Conservation (phyloP, 2,797 vertebrate species). For the Thripadectes ignobilis region DNA sequence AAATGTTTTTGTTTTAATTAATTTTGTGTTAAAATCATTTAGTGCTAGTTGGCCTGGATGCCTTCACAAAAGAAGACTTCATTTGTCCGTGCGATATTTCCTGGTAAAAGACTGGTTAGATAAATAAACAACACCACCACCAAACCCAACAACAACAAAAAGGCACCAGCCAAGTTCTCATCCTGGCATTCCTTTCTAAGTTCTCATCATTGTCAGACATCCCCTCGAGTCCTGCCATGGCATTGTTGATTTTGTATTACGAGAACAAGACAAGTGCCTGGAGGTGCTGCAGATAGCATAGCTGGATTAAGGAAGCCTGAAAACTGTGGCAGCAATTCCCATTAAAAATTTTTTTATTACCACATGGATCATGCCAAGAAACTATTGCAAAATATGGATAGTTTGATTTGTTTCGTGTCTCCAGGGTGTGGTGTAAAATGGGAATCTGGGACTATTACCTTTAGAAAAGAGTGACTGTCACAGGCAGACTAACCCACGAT, state of each 20-base stretch:
- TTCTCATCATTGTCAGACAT: slow-evolving; percentile 46
- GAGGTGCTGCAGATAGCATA: slow-evolving; percentile 18
- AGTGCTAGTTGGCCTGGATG: background rate
- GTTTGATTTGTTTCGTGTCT: slow-evolving; percentile 24
- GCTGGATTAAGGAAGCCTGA: slow-evolving; percentile 21
- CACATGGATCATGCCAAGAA: background rate
- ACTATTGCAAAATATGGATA: slow-evolving; percentile 38
- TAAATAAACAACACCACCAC: background rate
- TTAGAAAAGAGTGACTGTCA: background rate
- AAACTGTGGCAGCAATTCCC: slow-evolving; percentile 38
- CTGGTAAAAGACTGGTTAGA: background rate
- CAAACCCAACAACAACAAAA: background rate
- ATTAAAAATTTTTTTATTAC: slow-evolving; percentile 44
- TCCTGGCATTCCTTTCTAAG: slow-evolving; percentile 39
- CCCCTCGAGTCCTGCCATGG: background rate
- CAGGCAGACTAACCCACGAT: background rate
- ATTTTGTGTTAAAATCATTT: slow-evolving; percentile 38
- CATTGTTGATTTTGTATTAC: slow-evolving; percentile 45
- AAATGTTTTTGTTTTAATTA: slow-evolving; percentile 49
- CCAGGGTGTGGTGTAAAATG: background rate
- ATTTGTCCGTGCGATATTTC: slow-evolving; percentile 21
- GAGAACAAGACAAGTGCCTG: slow-evolving; percentile 34
- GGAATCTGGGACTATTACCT: background rate
- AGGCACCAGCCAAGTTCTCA: slow-evolving; percentile 22
- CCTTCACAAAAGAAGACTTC: background rate